Evolutionary conservation across 2,888 invertebrate genomes (phyloP).

Genomic region (Eumacrocentrus americanus): DNA sequence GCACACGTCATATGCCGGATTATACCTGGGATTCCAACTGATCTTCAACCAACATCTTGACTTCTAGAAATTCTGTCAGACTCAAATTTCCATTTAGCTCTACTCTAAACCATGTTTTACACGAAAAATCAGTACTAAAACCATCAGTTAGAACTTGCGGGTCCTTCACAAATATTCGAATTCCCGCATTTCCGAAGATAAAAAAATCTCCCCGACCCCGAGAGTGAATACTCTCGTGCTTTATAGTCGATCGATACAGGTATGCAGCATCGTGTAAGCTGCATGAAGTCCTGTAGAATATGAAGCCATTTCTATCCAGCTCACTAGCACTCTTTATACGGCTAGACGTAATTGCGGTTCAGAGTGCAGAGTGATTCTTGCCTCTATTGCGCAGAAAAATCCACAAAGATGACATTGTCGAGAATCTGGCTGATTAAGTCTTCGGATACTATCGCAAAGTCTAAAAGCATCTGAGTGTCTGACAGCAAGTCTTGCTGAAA

Average conservation of each 20-base stretch:
- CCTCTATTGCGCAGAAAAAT: not conserved
- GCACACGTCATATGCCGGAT: not conserved
- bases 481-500: not conserved
- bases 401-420: not conserved
- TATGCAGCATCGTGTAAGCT: slow-evolving; percentile 1
- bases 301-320: not conserved
- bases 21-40: not conserved
- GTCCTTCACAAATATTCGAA: no score
- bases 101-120: no score
- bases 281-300: not conserved
- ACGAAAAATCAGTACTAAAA: no score
- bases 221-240: not conserved
- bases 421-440: not conserved
- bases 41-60: no score
- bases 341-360: not conserved
- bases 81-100: no score
- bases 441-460: not conserved
- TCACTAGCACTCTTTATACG: not conserved
- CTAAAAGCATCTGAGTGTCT: not conserved
- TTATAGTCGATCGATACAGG: slow-evolving; percentile 12
- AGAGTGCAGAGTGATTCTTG: not conserved
- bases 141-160: no score
- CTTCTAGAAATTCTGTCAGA: no score
- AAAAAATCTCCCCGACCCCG: not conserved
- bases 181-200: no score